Base-by-base conservation (phyloP, 2,888 invertebrate genomes). In the Tolmerus cingulatus region DNA sequence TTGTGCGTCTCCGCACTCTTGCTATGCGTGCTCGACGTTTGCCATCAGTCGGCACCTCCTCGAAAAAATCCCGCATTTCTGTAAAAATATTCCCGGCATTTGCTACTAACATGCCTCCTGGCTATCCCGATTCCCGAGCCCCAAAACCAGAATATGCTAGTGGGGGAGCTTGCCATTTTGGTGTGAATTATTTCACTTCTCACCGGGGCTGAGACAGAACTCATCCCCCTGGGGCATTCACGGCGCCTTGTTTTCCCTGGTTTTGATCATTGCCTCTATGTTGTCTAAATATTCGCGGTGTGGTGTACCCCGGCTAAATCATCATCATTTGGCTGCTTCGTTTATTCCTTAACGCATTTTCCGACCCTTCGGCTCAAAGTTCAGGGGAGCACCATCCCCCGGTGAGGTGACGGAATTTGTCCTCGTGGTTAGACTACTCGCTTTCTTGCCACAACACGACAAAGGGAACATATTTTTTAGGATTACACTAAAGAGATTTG, bases 401-500 rank as follows among this genome's bases (percentile, higher is more conserved):
- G n/a, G 85, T 43, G 37, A 43, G 74, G 30, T 43, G 55, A n/a
- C 27, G 5, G 57, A 74, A 85, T 85, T 46, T 85, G 74, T 85
- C 66, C 23, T 66, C 46, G 27, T 37, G 19, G 85, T 74, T 30
- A 43, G 74, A 57, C 74, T 43, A 46, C 74, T 74, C 74, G 66
- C n/a, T 82, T 82, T 57, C 37, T 74, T 57, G 43, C 23, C 30
- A 85, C 19, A 43, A 74, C 74, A 74, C 19, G 74, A 74, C 74
- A 74, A 46, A 84, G 57, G 74, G 74, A 84, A 74, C 82, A 88
- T 88, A 88, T 88, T 88, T 88, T 88, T 87, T 34, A 79, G 88
- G 88, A 88, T 88, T 87, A 87, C 87, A 87, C 82, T 82, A 85
- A 87, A 86, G 87, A 86, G 88, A 88, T 87, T 84, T 84, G 34